Evolutionary conservation across 2,113 vertebrate genomes (phyloP).

Genomic region (Ochotona curzoniae): DNA sequence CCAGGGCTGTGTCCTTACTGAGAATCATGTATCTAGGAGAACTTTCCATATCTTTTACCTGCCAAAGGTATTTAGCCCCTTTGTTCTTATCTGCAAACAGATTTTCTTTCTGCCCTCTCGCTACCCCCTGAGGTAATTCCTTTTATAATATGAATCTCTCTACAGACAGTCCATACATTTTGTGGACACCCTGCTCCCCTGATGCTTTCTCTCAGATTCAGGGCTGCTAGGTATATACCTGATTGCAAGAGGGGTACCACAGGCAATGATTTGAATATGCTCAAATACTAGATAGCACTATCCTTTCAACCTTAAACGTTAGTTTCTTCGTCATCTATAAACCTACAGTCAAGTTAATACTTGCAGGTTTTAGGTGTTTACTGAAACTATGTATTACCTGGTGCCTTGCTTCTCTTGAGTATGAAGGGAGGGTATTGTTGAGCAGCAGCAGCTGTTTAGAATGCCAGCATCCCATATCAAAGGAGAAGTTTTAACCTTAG

Average conservation of each 20-base stretch:
- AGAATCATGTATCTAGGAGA: not conserved
- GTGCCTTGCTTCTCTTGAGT: not conserved
- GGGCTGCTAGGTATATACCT: not conserved
- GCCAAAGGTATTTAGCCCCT: not conserved
- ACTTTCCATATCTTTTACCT: not conserved
- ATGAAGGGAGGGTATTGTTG: no score
- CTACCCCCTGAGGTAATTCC: not conserved
- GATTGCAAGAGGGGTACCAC: not conserved
- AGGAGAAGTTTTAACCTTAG: not conserved
- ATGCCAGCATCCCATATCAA: no score
- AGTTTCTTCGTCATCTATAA: not conserved
- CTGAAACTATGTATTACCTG: not conserved
- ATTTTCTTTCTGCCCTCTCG: not conserved
- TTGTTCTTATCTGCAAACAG: not conserved
- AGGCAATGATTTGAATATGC: not conserved
- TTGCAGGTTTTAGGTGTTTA: not conserved
- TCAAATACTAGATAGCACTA: not conserved
- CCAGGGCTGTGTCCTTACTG: not conserved
- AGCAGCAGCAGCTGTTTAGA: no score
- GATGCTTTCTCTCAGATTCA: not conserved
- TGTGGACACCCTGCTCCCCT: not conserved
- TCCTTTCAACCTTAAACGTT: not conserved
- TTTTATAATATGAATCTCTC: not conserved
- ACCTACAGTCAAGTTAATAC: not conserved
- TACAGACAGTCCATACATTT: not conserved